Conservation (phyloP, 2,888 invertebrate genomes). For the Fissipunctia ypsillon region DNA sequence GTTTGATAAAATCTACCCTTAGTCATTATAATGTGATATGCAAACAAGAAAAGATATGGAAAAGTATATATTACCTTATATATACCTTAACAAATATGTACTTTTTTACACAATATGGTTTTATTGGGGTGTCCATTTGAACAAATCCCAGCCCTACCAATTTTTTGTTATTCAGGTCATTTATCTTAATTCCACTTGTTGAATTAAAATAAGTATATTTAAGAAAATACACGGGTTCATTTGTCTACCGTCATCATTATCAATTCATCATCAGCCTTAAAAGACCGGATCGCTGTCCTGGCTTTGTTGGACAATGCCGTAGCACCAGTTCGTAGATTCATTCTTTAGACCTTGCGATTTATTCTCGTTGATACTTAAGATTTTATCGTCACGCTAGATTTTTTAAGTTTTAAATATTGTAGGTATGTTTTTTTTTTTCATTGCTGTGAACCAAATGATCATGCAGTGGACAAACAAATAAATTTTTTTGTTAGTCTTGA, state of each 20-base stretch:
- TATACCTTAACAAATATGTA: background rate
- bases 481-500: constrained; percentile 14
- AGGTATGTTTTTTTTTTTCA: background rate
- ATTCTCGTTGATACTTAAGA: constrained; percentile 10
- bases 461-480: constrained; percentile 5
- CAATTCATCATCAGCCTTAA: background rate
- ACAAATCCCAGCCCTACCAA: background rate
- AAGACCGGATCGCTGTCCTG: background rate
- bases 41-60: no score
- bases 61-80: background rate
- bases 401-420: background rate
- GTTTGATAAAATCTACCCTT: no score
- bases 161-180: background rate
- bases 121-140: background rate
- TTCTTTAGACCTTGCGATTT: constrained; percentile 5
- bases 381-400: constrained; percentile 26
- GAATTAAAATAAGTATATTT: background rate
- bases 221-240: background rate
- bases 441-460: constrained; percentile 10
- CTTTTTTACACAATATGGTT: background rate
- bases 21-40: no score
- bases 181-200: background rate
- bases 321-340: constrained; percentile 10
- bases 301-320: background rate
- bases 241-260: background rate